Evolutionary conservation across 1,140 invertebrate species (phyloP).

Genomic region (Asobara japonica): DNA sequence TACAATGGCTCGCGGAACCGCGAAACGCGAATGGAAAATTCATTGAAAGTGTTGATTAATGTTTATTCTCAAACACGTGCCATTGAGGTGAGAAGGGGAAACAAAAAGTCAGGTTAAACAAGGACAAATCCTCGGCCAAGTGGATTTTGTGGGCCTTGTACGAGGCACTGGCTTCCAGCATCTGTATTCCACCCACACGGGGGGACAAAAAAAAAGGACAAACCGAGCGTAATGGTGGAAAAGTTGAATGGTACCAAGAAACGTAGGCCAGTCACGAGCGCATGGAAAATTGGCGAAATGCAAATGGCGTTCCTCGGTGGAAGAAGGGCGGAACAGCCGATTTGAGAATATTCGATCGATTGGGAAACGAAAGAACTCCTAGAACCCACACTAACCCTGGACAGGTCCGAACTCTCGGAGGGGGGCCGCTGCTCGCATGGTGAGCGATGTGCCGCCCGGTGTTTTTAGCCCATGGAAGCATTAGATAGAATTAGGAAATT

Average conservation of each 20-base stretch:
- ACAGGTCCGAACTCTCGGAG: too few relatives aligned
- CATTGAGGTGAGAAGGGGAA: neutral
- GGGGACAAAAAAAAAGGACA: neutral
- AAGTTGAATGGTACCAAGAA: neutral
- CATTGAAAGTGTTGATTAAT: neutral
- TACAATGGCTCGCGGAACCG: neutral
- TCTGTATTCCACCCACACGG: slow-evolving; percentile 16
- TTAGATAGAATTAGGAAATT: too few relatives aligned
- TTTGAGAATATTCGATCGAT: too few relatives aligned
- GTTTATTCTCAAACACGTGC: neutral
- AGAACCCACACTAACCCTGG: too few relatives aligned
- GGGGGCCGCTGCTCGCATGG: too few relatives aligned
- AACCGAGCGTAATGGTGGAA: neutral
- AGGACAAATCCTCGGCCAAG: neutral
- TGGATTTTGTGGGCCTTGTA: neutral
- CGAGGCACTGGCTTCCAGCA: neutral
- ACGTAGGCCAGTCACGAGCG: slow-evolving; percentile 36
- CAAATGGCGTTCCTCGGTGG: slow-evolving; percentile 28
- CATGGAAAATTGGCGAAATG: slow-evolving; percentile 35
- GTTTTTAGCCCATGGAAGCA: too few relatives aligned
- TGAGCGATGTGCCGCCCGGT: too few relatives aligned
- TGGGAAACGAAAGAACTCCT: too few relatives aligned
- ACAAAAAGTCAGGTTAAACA: neutral
- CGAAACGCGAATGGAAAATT: neutral
- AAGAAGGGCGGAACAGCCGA: neutral